Conservation (phyloP, 2,888 invertebrate genomes). For the Rhyacophila evoluta region DNA sequence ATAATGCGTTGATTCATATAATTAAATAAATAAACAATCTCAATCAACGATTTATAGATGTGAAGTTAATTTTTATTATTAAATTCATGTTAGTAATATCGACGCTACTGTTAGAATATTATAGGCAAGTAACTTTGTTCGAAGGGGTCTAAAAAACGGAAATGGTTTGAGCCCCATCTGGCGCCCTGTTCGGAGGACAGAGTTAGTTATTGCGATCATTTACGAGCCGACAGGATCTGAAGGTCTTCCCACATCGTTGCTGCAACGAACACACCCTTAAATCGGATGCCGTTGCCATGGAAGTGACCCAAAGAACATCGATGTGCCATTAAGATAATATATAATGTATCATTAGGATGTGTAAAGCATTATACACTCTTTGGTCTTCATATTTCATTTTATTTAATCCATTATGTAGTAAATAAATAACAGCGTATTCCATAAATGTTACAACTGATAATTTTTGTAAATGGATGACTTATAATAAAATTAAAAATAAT, state of each 20-base stretch:
- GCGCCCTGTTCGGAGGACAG: constrained; percentile 37
- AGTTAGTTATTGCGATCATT: constrained; percentile 53
- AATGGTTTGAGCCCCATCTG: constrained; percentile 51
- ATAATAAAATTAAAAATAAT: no score
- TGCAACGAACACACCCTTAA: background rate
- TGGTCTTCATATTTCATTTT: background rate
- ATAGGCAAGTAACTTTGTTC: background rate
- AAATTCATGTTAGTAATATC: no score
- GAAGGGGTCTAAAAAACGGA: constrained; percentile 49
- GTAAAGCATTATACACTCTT: background rate
- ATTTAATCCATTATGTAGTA: background rate
- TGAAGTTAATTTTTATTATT: no score
- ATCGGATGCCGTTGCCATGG: background rate
- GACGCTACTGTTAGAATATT: background rate
- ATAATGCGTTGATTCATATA: no score
- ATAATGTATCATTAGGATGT: constrained; percentile 9
- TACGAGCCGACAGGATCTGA: constrained; percentile 51
- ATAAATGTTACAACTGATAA: no score
- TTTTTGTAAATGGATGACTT: no score
- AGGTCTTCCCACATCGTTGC: constrained; percentile 23
- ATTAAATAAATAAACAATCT: no score
- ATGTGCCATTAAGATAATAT: constrained; percentile 8
- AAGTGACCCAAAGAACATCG: constrained; percentile 17
- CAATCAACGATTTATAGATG: no score
- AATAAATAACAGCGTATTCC: no score